phyloP scores from a whole-genome alignment of 2,797 vertebrate species.

The Esox lucius region DNA sequence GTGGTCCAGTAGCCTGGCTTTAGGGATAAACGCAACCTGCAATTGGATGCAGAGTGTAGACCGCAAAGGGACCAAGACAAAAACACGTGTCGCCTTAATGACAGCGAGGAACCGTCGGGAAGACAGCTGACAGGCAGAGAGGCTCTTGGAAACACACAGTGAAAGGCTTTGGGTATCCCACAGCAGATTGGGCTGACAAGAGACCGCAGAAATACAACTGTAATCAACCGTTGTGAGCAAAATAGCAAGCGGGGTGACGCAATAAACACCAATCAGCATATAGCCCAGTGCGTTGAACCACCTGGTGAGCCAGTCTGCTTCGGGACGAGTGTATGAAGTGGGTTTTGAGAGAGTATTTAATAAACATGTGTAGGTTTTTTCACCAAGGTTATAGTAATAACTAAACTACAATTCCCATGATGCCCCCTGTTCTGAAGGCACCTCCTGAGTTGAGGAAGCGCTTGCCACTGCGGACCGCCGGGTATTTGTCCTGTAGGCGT shows the following conservation, averaged over 20 bases:
- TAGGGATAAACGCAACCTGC: constrained; percentile 55
- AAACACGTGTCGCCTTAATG: constrained; percentile 68
- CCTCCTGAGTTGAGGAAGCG: constrained; percentile 97
- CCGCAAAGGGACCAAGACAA: constrained; percentile 60
- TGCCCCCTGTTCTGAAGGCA: constrained; percentile 57
- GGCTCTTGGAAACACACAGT: too few relatives aligned
- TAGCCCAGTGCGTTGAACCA: too few relatives aligned
- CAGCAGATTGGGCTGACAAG: constrained; percentile 54
- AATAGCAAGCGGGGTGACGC: constrained; percentile 39
- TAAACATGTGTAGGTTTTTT: too few relatives aligned
- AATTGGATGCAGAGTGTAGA: constrained; percentile 62
- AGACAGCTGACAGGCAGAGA: constrained; percentile 49
- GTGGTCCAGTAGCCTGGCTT: constrained; percentile 44
- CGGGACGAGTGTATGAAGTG: too few relatives aligned
- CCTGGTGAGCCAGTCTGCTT: too few relatives aligned
- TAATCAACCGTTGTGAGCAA: constrained; percentile 55
- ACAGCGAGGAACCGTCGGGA: constrained; percentile 57
- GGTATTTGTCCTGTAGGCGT: constrained; percentile 88
- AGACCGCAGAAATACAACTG: constrained; percentile 63
- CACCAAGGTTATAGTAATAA: not conserved
- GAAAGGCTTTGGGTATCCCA: constrained; percentile 45
- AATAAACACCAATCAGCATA: constrained; percentile 13
- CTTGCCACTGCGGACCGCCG: constrained; percentile 88
- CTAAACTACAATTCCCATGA: constrained; percentile 5
- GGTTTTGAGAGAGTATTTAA: too few relatives aligned